Percentiles rank a stretch among this genome's conserved stretches.
These are phyloP conservation scores for Protosalanx chinensis DNA, from an alignment of 2,797 vertebrate genomes.

Conservation along the genomic window DNA sequence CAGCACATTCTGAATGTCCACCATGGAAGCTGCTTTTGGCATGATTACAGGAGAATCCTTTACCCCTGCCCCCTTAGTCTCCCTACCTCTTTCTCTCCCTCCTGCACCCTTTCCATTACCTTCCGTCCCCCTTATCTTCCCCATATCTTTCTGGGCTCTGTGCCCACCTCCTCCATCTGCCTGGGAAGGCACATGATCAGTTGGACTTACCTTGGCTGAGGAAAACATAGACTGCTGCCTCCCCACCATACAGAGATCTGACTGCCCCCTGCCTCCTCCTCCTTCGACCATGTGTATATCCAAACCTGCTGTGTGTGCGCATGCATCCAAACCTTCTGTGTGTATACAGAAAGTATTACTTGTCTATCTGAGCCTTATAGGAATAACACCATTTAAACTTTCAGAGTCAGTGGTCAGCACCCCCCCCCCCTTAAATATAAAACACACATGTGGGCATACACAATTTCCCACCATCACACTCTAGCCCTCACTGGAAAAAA, in stretches of 20 bases:
- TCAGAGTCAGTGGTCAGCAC: too few species aligned
- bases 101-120: neutral
- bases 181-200: slow-evolving; percentile 11
- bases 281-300: too few species aligned
- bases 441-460: neutral
- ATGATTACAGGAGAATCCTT: neutral
- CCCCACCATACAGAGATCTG: neutral
- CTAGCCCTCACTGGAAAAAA: too few species aligned
- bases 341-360: too few species aligned
- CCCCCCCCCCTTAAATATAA: neutral
- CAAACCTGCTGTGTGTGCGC: too few species aligned
- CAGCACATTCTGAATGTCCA: neutral
- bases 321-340: too few species aligned
- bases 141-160: slow-evolving; percentile 2
- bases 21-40: neutral
- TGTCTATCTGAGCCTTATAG: too few species aligned
- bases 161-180: slow-evolving; percentile 22
- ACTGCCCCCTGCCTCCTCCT: too few species aligned
- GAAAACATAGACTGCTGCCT: neutral
- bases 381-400: too few species aligned
- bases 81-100: neutral
- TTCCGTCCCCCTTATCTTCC: neutral
- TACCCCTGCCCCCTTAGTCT: neutral
- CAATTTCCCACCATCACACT: neutral
- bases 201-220: slow-evolving; percentile 22